Conservation (phyloP, 2,888 invertebrate species). For the Herminia tarsipennalis region DNA sequence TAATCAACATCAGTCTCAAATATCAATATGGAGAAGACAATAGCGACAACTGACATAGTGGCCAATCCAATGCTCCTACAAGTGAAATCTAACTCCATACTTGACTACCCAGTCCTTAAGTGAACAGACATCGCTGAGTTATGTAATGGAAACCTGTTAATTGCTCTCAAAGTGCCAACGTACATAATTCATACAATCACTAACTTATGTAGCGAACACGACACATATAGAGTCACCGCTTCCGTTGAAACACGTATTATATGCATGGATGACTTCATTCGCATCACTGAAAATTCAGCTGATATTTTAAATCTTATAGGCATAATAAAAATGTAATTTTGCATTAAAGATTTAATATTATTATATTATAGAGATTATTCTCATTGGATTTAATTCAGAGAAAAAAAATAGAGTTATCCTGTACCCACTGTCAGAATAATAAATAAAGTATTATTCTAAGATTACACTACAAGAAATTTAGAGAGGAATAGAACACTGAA, state of each 20-base stretch:
- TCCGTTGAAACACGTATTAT: conserved; percentile 40
- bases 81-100: conserved; percentile 51
- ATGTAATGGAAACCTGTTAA: conserved; percentile 84
- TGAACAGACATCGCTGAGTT: conserved; percentile 78
- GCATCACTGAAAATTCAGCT: conserved; percentile 11
- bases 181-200: conserved; percentile 77
- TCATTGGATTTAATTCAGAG: no score
- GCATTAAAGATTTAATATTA: no score
- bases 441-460: no score
- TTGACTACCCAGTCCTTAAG: conserved; percentile 55
- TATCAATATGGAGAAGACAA: no score
- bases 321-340: no score
- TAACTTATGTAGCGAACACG: conserved; percentile 68
- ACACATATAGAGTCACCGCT: conserved; percentile 34
- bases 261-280: conserved; percentile 45
- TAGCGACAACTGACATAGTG: neutral
- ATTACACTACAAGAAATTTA: no score
- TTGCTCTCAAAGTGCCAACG: conserved; percentile 81
- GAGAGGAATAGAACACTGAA: no score
- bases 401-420: no score
- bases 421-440: no score
- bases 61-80: neutral
- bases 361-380: no score
- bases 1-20: no score
- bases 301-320: no score